Conservation (phyloP, 2,888 invertebrate species). For the Serrognathus titanus region DNA sequence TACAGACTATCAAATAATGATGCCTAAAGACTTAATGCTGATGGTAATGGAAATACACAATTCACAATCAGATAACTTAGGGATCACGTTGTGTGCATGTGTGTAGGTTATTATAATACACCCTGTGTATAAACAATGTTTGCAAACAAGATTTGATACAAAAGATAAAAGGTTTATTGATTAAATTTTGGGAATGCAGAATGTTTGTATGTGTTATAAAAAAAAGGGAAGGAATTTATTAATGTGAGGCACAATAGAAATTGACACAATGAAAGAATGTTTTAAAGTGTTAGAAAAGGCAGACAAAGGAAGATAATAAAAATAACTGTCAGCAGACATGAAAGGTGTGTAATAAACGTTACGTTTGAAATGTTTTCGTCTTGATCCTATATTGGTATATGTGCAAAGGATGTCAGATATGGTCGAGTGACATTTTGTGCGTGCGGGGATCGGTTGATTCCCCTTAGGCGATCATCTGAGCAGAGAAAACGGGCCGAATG, state of each 20-base stretch:
- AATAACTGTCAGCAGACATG: constrained; percentile 12
- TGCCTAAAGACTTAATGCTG: too few relatives aligned
- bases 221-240: too few relatives aligned
- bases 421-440: constrained; percentile 6
- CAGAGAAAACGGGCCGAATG: constrained; percentile 23
- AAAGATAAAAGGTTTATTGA: too few relatives aligned
- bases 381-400: background rate
- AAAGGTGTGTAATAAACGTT: constrained; percentile 10
- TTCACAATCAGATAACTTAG: too few relatives aligned
- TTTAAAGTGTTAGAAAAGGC: background rate
- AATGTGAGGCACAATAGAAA: background rate
- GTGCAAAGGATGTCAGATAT: constrained; percentile 6
- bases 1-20: too few relatives aligned
- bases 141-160: too few relatives aligned
- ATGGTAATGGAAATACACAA: too few relatives aligned
- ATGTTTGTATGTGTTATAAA: too few relatives aligned
- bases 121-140: too few relatives aligned
- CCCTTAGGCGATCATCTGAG: constrained; percentile 22
- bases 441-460: constrained; percentile 19
- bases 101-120: too few relatives aligned
- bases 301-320: constrained; percentile 8
- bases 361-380: constrained; percentile 4
- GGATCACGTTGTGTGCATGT: too few relatives aligned
- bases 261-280: background rate
- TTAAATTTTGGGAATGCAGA: too few relatives aligned